Base-by-base conservation (phyloP, 2,113 vertebrate genomes). In the Meleagris gallopavo region DNA sequence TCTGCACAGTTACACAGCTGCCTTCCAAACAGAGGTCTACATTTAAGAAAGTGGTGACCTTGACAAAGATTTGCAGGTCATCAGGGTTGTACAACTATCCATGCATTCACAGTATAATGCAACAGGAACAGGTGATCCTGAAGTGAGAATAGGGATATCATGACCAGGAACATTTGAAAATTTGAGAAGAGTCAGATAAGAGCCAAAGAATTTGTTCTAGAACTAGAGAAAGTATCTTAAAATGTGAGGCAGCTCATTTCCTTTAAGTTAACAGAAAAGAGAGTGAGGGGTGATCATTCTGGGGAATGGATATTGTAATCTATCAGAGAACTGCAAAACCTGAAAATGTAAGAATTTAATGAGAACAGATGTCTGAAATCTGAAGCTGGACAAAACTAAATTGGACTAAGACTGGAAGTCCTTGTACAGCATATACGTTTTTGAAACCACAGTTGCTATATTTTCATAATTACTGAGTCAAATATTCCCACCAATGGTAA, bases 401-500 rank as follows among this genome's bases (percentile, higher is more conserved):
- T 2, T 64, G 12, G 32, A 54, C 30, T 72, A 69, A 78, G 62
- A 57, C 2, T 91, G 22, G 38, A 69, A 60, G 48, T 50, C 24
- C 11, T 91, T 69, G 17, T 72, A 30, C 18, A 71, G 9, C 11
- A 20, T 77, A 8, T 10, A 67, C 36, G 3, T 81, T 81, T 86
- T 77, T 16, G 58, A 69, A 81, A 91, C 1, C 46, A 65, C 5
- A 70, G 3, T 46, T 66, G 34, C 14, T 82, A 22, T 45, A 50
- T 92, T 71, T 94, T n/a, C 19, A 61, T 24, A 85, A 81, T 83
- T 90, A 83, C 32, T 50, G 36, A 87, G n/a, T 91, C 36, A 76
- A 57, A 36, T 65, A 18, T 88, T 83, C 95, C 85, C 36, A 64
- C 6, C 82, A 88, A 83, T 58, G 4, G 29, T 61, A n/a, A 62